Conservation (phyloP, 2,113 vertebrate genomes). For the Tachysurus vachellii region DNA sequence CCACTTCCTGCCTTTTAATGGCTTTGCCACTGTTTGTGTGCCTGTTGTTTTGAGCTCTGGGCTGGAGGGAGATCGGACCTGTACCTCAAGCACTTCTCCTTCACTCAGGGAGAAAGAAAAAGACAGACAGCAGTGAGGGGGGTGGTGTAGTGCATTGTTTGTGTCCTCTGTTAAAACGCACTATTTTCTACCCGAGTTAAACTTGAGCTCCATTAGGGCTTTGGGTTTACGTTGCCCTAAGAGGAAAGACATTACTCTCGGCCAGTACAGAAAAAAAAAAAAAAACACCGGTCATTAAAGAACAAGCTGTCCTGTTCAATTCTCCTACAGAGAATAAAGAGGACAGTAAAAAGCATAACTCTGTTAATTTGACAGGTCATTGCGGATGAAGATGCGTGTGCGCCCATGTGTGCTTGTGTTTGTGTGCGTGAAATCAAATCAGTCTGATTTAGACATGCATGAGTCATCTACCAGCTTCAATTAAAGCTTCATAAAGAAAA, state of each 20-base stretch:
- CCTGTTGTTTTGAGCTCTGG: constrained; percentile 39
- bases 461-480: constrained; percentile 49
- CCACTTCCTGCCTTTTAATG: constrained; percentile 57
- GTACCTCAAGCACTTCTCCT: constrained; percentile 22
- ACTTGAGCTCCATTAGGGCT: constrained; percentile 29
- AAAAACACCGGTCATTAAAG: constrained; percentile 8
- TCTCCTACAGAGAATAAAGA: constrained; percentile 19
- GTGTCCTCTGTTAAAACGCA: constrained; percentile 30
- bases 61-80: constrained; percentile 11
- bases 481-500: constrained; percentile 54
- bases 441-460: constrained; percentile 50
- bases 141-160: neutral
- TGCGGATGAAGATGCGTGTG: constrained; percentile 31
- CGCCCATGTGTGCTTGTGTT: constrained; percentile 19
- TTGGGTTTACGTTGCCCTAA: constrained; percentile 17
- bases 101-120: constrained; percentile 4
- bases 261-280: constrained; percentile 32
- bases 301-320: constrained; percentile 45
- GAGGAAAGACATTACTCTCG: constrained; percentile 40
- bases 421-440: constrained; percentile 49
- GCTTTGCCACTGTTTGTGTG: constrained; percentile 46
- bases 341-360: constrained; percentile 31
- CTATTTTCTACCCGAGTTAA: constrained; percentile 14
- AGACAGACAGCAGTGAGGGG: neutral
- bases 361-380: constrained; percentile 41